A percentile compares a stretch with the other conserved stretches of the same genome.
Conservation (phyloP, 1,140 invertebrate genomes). For the Colletes latitarsis region DNA sequence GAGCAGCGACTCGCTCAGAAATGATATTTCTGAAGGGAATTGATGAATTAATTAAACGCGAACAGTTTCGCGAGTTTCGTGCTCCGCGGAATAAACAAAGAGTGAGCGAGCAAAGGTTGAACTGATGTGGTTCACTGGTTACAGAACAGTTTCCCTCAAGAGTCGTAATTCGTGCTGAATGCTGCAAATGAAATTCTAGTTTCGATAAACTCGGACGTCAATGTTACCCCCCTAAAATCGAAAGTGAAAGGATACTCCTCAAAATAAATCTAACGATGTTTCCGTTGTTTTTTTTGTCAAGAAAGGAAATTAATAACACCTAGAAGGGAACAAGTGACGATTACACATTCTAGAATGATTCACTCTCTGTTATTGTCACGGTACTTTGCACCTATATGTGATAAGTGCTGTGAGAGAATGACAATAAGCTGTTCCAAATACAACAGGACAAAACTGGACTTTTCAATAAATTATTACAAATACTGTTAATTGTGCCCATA, state of each 20-base stretch:
- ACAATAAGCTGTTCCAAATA: no score
- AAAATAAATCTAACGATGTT: not conserved
- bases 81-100: not conserved
- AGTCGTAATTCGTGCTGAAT: not conserved
- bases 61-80: not conserved
- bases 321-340: no score
- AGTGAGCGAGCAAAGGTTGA: not conserved
- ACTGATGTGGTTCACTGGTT: not conserved
- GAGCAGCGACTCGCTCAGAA: not conserved
- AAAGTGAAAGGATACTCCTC: not conserved
- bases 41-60: constrained; percentile 11
- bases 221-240: not conserved
- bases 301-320: no score
- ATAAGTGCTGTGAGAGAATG: no score
- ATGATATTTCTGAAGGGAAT: constrained; percentile 3
- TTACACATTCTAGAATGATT: no score
- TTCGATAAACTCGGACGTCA: not conserved
- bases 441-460: no score
- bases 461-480: no score
- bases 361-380: no score
- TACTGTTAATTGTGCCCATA: no score
- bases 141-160: not conserved
- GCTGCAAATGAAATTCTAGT: not conserved
- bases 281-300: no score
- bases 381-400: no score